Conservation (phyloP, 2,888 invertebrate genomes). For the Euclidia mi region DNA sequence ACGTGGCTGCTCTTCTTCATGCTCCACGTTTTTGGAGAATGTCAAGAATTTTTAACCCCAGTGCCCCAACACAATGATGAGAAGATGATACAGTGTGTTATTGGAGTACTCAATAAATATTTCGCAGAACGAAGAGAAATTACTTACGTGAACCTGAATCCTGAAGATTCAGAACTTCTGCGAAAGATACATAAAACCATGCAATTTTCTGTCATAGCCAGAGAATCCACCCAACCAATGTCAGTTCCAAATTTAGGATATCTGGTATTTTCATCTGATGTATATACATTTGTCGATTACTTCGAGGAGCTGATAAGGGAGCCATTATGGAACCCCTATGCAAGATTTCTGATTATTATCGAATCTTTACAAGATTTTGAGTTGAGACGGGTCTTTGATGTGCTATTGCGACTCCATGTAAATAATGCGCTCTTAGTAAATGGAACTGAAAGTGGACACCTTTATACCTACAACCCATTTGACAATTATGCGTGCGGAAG, state of each 20-base stretch:
- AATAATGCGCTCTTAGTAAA: slow-evolving; percentile 63
- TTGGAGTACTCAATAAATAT: slow-evolving; percentile 28
- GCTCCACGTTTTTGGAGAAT: slow-evolving; percentile 5
- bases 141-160: slow-evolving; percentile 36
- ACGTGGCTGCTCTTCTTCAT: slow-evolving; percentile 20
- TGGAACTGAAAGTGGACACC: slow-evolving; percentile 52
- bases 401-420: slow-evolving; percentile 59
- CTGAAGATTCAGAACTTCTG: slow-evolving; percentile 21
- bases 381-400: slow-evolving; percentile 62
- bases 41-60: not conserved
- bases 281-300: slow-evolving; percentile 31
- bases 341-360: slow-evolving; percentile 63
- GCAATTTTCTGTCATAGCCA: slow-evolving; percentile 22
- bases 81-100: slow-evolving; percentile 24
- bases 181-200: slow-evolving; percentile 24
- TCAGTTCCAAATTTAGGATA: slow-evolving; percentile 32
- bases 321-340: slow-evolving; percentile 65
- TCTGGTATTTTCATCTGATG: not conserved
- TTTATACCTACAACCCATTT: slow-evolving; percentile 75
- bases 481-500: slow-evolving; percentile 75
- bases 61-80: not conserved
- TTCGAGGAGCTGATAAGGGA: slow-evolving; percentile 51
- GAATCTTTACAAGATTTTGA: slow-evolving; percentile 37
- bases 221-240: slow-evolving; percentile 16
- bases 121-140: slow-evolving; percentile 30